A percentile compares a stretch with the other conserved stretches of the same genome.
Conservation (phyloP, 2,113 vertebrate species). For the Macheiramphus alcinus region DNA sequence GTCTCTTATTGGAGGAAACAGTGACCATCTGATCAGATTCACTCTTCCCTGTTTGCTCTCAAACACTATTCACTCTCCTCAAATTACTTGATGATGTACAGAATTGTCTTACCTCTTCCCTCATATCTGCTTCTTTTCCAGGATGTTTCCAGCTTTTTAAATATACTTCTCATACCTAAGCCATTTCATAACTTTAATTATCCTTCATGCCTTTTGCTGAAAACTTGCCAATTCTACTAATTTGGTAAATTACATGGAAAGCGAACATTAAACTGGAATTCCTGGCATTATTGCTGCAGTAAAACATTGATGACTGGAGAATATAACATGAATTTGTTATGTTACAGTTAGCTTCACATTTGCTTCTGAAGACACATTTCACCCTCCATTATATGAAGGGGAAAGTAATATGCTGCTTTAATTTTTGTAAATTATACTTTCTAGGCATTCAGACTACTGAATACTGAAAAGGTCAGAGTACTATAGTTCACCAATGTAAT, state of each 20-base stretch:
- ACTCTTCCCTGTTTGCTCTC: not conserved
- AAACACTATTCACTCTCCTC: not conserved
- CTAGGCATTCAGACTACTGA: slow-evolving; percentile 50
- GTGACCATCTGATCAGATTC: not conserved
- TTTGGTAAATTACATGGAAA: not conserved
- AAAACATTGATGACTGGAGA: not conserved
- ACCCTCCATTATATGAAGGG: not conserved
- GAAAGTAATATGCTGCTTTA: slow-evolving; percentile 52
- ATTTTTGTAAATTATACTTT: slow-evolving; percentile 64
- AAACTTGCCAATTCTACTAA: not conserved
- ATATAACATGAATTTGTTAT: not conserved
- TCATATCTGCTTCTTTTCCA: not conserved
- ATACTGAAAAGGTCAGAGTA: slow-evolving; percentile 66
- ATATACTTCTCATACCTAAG: not conserved
- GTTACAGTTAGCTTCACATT: not conserved
- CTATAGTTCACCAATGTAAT: slow-evolving; percentile 26
- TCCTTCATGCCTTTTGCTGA: not conserved
- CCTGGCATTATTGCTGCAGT: not conserved
- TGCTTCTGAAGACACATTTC: not conserved
- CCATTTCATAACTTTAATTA: not conserved
- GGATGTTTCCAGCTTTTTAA: not conserved
- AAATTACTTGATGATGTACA: not conserved
- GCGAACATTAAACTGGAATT: not conserved
- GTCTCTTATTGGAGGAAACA: not conserved
- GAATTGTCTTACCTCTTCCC: not conserved